Conservation (phyloP, 2,113 vertebrate genomes). For the Ceyx margarethae region DNA sequence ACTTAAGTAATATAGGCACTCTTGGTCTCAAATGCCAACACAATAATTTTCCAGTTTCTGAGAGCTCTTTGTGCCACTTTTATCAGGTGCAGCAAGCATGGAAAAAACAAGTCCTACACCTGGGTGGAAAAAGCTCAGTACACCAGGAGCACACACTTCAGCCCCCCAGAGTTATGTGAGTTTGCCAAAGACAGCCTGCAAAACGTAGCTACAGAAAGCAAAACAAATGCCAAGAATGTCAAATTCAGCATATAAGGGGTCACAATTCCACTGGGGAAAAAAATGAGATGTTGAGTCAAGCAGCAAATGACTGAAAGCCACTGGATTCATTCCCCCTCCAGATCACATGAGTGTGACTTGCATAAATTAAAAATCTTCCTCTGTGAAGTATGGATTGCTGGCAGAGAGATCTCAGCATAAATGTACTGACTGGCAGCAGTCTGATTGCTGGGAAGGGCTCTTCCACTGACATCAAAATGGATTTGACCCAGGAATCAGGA, state of each 20-base stretch:
- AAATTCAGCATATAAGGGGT: background rate
- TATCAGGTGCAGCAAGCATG: background rate
- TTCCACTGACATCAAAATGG: background rate
- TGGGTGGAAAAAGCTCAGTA: background rate
- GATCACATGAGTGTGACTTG: background rate
- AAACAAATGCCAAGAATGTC: background rate
- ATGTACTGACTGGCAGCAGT: fast-evolving
- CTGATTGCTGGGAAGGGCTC: background rate
- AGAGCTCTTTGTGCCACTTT: background rate
- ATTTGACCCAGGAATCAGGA: background rate
- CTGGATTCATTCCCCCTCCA: background rate
- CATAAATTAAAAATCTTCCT: background rate
- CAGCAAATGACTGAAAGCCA: background rate
- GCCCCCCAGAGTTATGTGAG: background rate
- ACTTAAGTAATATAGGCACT: background rate
- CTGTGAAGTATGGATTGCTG: fast-evolving
- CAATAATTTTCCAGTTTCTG: background rate
- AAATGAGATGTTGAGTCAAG: background rate
- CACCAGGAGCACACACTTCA: background rate
- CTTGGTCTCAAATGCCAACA: background rate
- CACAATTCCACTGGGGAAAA: background rate
- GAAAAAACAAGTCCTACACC: background rate
- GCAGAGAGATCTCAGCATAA: background rate
- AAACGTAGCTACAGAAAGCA: background rate
- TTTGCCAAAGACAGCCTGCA: background rate